These are phyloP conservation scores for Podarcis raffonei DNA, from an alignment of 2,113 vertebrate species.

Conservation along the genomic window DNA sequence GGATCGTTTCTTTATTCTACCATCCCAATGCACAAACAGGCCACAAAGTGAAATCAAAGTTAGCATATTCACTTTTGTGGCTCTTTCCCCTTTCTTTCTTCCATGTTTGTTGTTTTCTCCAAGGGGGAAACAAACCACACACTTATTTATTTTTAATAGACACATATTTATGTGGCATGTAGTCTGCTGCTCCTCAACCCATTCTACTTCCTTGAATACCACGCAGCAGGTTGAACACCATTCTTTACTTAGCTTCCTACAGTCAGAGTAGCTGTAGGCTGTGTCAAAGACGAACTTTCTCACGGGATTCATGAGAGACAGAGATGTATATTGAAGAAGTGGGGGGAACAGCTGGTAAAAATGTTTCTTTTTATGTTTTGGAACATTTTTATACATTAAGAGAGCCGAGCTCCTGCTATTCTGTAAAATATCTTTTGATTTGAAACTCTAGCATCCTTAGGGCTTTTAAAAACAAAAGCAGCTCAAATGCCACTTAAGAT, in stretches of 20 bases:
- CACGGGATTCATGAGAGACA: background rate
- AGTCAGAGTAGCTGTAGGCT: slow-evolving; percentile 61
- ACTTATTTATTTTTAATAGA: slow-evolving; percentile 67
- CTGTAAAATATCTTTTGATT: slow-evolving; percentile 64
- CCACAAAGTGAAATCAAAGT: slow-evolving; percentile 47
- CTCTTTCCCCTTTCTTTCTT: background rate
- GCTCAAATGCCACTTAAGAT: background rate
- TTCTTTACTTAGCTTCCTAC: slow-evolving; percentile 58
- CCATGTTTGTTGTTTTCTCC: slow-evolving; percentile 52
- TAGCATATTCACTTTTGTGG: slow-evolving; percentile 59
- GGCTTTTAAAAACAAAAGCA: slow-evolving; percentile 49
- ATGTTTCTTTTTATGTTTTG: slow-evolving; percentile 39
- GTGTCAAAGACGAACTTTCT: slow-evolving; percentile 65
- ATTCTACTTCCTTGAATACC: slow-evolving; percentile 21
- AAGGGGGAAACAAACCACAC: slow-evolving; percentile 6
- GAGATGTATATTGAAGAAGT: slow-evolving; percentile 27
- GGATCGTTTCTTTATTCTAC: slow-evolving; percentile 4
- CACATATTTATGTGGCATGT: background rate
- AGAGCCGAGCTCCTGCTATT: slow-evolving; percentile 55
- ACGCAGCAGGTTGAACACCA: slow-evolving; percentile 31
- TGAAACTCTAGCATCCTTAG: slow-evolving; percentile 49
- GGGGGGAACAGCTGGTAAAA: slow-evolving; percentile 19
- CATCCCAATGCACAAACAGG: slow-evolving; percentile 12
- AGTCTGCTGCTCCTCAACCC: slow-evolving; percentile 42
- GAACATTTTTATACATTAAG: slow-evolving; percentile 49